Percentiles rank a stretch among this genome's conserved stretches.
Evolutionary conservation across 2,888 invertebrate species (phyloP).

Genomic region (Lycia hirtaria): DNA sequence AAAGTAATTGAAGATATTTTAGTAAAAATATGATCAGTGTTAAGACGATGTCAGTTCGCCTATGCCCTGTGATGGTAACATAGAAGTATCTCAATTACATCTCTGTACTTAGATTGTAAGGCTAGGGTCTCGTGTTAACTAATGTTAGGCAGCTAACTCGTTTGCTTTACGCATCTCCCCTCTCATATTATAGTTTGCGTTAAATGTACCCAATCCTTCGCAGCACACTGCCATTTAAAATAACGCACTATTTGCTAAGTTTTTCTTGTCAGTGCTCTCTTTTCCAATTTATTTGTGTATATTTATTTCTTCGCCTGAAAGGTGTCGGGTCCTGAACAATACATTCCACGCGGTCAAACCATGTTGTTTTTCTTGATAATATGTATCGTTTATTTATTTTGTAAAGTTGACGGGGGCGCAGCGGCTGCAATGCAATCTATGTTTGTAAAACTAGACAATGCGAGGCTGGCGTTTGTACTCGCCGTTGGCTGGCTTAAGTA

Average conservation of each 20-base stretch:
- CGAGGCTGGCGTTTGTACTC: constrained; percentile 31
- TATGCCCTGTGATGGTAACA: constrained; percentile 15
- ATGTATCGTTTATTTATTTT: constrained; percentile 35
- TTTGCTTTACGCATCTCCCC: constrained; percentile 70
- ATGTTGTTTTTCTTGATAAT: constrained; percentile 72
- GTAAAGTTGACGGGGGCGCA: constrained; percentile 28
- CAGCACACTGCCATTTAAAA: constrained; percentile 58
- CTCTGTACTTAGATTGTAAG: constrained; percentile 74
- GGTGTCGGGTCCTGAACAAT: constrained; percentile 80
- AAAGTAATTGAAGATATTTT: background rate
- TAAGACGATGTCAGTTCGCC: constrained; percentile 9
- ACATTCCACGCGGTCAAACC: constrained; percentile 84
- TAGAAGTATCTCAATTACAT: constrained; percentile 56
- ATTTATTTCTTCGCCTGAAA: constrained; percentile 78
- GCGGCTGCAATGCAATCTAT: constrained; percentile 75
- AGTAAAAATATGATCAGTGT: too few species aligned
- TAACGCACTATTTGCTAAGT: constrained; percentile 47
- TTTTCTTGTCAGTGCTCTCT: constrained; percentile 46
- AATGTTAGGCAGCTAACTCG: constrained; percentile 79
- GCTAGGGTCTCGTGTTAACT: constrained; percentile 81
- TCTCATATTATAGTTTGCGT: constrained; percentile 30
- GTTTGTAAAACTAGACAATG: constrained; percentile 72
- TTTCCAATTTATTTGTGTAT: constrained; percentile 59
- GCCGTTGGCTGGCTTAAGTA: constrained; percentile 27
- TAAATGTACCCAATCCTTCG: constrained; percentile 10